Conservation (phyloP, 2,113 vertebrate genomes). For the Chaetops frenatus region DNA sequence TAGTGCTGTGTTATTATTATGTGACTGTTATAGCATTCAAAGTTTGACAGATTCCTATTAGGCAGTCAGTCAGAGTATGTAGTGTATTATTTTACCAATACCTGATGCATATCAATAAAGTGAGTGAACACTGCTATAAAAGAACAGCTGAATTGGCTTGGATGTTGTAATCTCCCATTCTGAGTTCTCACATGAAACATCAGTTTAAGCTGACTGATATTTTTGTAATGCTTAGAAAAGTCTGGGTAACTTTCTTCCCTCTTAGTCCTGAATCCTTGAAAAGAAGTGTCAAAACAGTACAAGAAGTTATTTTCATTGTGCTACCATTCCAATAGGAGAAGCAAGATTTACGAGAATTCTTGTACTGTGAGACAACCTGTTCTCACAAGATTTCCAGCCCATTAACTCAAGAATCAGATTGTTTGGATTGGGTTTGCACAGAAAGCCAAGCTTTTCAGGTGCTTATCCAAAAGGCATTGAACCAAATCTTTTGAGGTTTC, state of each 20-base stretch:
- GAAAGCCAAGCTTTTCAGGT: conserved; percentile 32
- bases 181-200: background rate
- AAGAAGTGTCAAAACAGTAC: background rate
- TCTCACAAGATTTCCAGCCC: conserved; percentile 50
- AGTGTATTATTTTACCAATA: conserved; percentile 34
- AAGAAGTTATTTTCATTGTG: background rate
- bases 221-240: background rate
- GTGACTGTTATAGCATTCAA: conserved; percentile 58
- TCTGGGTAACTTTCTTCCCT: background rate
- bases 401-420: conserved; percentile 54
- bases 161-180: background rate
- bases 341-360: background rate
- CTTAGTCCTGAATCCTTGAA: background rate
- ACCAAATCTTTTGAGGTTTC: conserved; percentile 44
- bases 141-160: background rate
- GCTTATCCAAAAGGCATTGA: conserved; percentile 34
- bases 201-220: background rate
- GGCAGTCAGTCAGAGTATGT: conserved; percentile 30
- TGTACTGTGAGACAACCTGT: conserved; percentile 12
- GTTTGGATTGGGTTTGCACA: conserved; percentile 48
- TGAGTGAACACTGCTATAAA: background rate
- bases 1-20: conserved; percentile 60
- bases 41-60: conserved; percentile 64
- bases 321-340: background rate
- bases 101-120: conserved; percentile 19